Evolutionary conservation across 1,140 invertebrate genomes (phyloP), one percentile per base, ranked within the genome.

Genomic region (Batillaria attramentaria): DNA sequence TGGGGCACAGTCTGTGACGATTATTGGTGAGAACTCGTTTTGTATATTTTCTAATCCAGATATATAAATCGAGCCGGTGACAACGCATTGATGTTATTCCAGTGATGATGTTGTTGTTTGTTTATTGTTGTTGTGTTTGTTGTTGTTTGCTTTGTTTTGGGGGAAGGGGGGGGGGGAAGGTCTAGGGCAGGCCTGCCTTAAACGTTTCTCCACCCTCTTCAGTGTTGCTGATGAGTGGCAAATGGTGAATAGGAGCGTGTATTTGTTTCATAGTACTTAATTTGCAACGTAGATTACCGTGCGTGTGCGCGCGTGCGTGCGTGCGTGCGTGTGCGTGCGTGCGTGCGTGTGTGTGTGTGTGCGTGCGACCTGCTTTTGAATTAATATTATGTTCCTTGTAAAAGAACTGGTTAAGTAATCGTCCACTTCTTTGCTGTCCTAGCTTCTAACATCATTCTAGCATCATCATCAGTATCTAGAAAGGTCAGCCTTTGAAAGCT

Each of bases 1-100:
- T 88, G 87, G 87, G 87, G 87, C 0, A 87, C 84, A 3, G 80
- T 88, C 8, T 88, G 87, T 79, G 86, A 87, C 69, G 86, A 87
- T 79, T 81, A 82, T 78, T 88, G 86, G 85, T n/a, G n/a, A n/a
- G 50, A 54, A 54, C 50, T 54, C 50, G 13, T 16, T 54, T 54
- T 16, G n/a, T 54, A 54, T 16, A 54, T 16, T 54, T n/a, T 16
- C 16, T 54, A 16, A 54, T n/a, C 50, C 16, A 54, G n/a, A 13
- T 54, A 13, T 54, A n/a, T 16, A 13, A 16, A 54, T 54, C n/a
- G n/a, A 54, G n/a, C 50, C n/a, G 50, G 13, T 16, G 50, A 54
- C 16, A 54, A 54, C n/a, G n/a, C n/a, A 54, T n/a, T n/a, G n/a
- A 54, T 16, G 16, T 54, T 54, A 54, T 54, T 16, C 50, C 16